Conservation (phyloP, 1,140 invertebrate genomes). For the Liolophura sinensis region DNA sequence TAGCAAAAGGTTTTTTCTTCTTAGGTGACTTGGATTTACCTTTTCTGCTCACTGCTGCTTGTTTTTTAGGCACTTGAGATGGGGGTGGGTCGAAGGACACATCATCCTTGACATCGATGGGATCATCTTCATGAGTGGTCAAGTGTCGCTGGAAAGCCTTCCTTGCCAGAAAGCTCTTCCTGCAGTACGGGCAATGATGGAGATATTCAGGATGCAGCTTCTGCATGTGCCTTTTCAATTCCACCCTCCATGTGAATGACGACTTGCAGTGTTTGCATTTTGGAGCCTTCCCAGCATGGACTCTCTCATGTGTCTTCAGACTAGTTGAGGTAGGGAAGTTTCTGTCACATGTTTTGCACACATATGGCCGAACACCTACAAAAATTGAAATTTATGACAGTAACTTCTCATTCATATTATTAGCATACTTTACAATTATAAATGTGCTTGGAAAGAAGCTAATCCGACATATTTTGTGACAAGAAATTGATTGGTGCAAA, state of each 20-base stretch:
- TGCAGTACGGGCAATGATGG: not conserved
- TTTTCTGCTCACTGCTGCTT: not conserved
- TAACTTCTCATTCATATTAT: not conserved
- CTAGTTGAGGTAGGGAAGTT: slow-evolving; percentile 32
- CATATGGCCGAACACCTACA: slow-evolving; percentile 29
- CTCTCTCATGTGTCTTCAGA: slow-evolving; percentile 37
- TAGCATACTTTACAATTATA: not conserved
- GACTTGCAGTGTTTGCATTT: slow-evolving; percentile 34
- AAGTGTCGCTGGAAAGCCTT: too few species aligned
- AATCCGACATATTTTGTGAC: too few species aligned
- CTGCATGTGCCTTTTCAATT: slow-evolving; percentile 30
- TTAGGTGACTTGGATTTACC: not conserved
- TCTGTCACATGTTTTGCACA: slow-evolving; percentile 35
- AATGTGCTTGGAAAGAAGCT: too few species aligned
- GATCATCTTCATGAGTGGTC: too few species aligned
- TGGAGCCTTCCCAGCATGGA: slow-evolving; percentile 29
- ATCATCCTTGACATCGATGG: too few species aligned
- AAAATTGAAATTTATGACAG: slow-evolving; percentile 9
- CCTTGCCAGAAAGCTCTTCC: not conserved
- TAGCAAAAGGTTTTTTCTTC: slow-evolving; percentile 1
- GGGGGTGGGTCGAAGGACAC: not conserved
- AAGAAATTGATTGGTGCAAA: too few species aligned
- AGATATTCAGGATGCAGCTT: slow-evolving; percentile 25
- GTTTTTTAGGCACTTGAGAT: not conserved
- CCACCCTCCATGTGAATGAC: slow-evolving; percentile 27